phyloP scores from a whole-genome alignment of 1,140 invertebrate genomes.

The Tetragnatha versicolor region DNA sequence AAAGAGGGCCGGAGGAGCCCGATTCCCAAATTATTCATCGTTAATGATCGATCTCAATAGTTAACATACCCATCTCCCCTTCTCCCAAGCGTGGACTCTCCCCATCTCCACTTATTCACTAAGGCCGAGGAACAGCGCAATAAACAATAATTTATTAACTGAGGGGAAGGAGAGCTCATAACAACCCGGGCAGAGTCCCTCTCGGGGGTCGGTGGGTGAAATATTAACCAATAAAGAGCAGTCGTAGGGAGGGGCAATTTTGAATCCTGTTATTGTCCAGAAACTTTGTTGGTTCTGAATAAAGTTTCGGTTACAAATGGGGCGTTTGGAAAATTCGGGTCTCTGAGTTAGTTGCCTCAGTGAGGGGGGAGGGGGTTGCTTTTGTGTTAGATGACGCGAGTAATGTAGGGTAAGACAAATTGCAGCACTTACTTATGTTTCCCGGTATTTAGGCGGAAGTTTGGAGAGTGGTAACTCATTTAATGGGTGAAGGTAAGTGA shows the following conservation, averaged over 20 bases:
- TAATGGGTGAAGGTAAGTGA: too few relatives aligned
- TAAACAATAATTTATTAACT: constrained; percentile 43
- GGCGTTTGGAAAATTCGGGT: not conserved
- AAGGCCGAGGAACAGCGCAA: not conserved
- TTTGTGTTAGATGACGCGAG: too few relatives aligned
- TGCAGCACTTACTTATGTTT: too few relatives aligned
- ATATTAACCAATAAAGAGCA: constrained; percentile 24
- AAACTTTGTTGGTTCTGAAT: not conserved
- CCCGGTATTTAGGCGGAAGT: too few relatives aligned
- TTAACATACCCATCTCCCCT: not conserved
- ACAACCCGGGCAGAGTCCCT: not conserved
- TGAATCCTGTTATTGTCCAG: not conserved
- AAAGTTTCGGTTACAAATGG: not conserved
- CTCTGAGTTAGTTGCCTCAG: too few relatives aligned
- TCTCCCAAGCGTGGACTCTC: not conserved
- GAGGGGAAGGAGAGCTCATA: not conserved
- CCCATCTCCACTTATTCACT: not conserved
- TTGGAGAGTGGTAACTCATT: too few relatives aligned
- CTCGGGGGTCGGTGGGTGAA: not conserved
- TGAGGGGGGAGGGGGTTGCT: too few relatives aligned
- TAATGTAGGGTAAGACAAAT: too few relatives aligned
- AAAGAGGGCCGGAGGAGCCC: too few relatives aligned
- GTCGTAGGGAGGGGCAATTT: not conserved
- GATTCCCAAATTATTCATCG: constrained; percentile 21
- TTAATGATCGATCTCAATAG: constrained; percentile 5